Percentiles rank a stretch among this genome's conserved stretches.
Evolutionary conservation across 1,140 invertebrate genomes (phyloP).

Genomic region (Euglossa dilemma): DNA sequence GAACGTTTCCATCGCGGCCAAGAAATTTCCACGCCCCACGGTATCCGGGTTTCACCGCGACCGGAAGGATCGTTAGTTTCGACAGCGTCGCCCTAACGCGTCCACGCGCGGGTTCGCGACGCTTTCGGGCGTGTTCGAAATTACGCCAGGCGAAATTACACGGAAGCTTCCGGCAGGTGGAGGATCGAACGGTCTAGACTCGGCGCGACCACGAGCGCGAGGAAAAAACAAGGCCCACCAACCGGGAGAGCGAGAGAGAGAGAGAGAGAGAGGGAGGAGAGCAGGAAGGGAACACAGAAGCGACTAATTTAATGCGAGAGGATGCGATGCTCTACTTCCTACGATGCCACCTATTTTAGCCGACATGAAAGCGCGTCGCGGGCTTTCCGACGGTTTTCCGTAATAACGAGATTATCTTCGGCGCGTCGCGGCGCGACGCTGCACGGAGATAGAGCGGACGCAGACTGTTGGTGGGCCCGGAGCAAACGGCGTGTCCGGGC

Average conservation of each 20-base stretch:
- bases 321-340: slow-evolving; percentile 66
- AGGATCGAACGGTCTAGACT: not conserved
- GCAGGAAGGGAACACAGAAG: slow-evolving; percentile 32
- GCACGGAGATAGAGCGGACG: not conserved
- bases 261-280: not conserved
- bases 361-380: slow-evolving; percentile 48
- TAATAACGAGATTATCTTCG: slow-evolving; percentile 53
- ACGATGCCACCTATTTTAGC: slow-evolving; percentile 61
- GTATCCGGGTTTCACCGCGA: no score
- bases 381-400: slow-evolving; percentile 54
- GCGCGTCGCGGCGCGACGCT: not conserved
- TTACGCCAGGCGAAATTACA: no score
- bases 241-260: not conserved
- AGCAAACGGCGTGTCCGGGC: not conserved
- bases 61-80: not conserved
- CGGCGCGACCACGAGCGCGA: not conserved
- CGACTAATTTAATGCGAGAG: slow-evolving; percentile 67
- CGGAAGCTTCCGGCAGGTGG: not conserved
- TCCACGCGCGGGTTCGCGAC: not conserved
- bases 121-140: not conserved
- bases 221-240: not conserved
- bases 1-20: not conserved
- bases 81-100: not conserved
- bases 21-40: not conserved
- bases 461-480: not conserved